Evolutionary conservation across 2,113 vertebrate genomes (phyloP).

Genomic region (Erythrolamprus reginae): DNA sequence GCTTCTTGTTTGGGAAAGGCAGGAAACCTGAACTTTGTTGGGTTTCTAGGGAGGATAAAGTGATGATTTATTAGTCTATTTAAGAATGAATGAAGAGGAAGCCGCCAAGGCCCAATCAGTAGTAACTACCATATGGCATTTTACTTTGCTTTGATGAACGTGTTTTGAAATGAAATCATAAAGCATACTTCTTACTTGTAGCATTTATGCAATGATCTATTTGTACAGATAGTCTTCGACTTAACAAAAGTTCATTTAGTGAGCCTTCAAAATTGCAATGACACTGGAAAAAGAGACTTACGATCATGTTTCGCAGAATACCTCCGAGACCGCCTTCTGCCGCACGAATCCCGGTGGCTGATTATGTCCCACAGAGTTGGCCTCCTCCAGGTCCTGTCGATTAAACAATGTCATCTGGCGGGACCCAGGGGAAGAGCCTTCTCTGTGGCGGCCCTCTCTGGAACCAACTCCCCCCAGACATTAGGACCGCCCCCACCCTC

Average conservation of each 20-base stretch:
- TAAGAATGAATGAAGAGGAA: neutral
- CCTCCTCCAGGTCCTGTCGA: too few species aligned
- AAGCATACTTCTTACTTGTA: neutral
- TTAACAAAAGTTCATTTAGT: neutral
- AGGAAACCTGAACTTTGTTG: neutral
- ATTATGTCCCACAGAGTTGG: too few species aligned
- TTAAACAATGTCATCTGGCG: too few species aligned
- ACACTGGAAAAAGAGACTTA: neutral
- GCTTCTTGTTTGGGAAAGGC: constrained; percentile 18
- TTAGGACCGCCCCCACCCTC: too few species aligned
- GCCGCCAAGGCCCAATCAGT: constrained; percentile 10
- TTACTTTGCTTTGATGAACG: neutral
- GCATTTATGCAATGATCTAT: neutral
- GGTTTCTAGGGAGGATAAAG: constrained; percentile 14
- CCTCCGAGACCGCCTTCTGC: too few species aligned
- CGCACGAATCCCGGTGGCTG: too few species aligned
- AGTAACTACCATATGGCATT: neutral
- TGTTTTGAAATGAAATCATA: constrained; percentile 5
- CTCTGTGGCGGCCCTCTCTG: too few species aligned
- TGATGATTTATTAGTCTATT: constrained; percentile 20
- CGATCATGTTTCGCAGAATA: neutral
- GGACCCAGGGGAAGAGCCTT: too few species aligned
- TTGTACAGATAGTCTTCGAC: neutral
- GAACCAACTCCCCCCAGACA: too few species aligned
- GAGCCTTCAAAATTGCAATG: neutral